phyloP scores from a whole-genome alignment of 2,888 invertebrate species.

The Caenorhabditis imperialis region DNA sequence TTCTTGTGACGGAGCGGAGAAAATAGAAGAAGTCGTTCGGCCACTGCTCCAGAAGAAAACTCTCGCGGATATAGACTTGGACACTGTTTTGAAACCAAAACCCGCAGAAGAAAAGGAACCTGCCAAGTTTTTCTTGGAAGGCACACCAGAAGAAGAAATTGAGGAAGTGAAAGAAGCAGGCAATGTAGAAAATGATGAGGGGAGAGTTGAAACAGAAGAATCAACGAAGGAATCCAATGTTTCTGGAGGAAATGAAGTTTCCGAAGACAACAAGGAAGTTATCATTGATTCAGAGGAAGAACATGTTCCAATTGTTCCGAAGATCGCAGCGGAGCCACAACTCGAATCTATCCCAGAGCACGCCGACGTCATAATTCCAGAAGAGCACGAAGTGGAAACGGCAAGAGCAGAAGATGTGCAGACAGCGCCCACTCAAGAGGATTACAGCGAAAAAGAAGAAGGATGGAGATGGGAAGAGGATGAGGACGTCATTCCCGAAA shows the following conservation, averaged over 20 bases:
- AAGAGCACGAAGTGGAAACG: not conserved
- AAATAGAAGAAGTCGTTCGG: slow-evolving; percentile 58
- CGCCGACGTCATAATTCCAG: slow-evolving; percentile 4
- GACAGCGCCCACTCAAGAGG: slow-evolving; percentile 12
- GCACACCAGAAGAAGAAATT: slow-evolving; percentile 6
- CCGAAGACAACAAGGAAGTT: not conserved
- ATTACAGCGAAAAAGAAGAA: slow-evolving; percentile 21
- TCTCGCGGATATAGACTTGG: slow-evolving; percentile 59
- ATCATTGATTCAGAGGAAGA: slow-evolving; percentile 2
- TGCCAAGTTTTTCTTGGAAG: slow-evolving; percentile 34
- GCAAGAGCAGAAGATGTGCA: slow-evolving; percentile 7
- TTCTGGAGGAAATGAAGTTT: not conserved
- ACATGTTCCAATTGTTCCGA: not conserved
- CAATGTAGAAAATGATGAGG: not conserved
- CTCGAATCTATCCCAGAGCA: slow-evolving; percentile 15
- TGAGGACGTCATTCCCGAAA: not conserved
- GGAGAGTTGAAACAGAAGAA: too few species aligned
- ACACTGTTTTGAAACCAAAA: slow-evolving; percentile 40
- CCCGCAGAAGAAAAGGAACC: slow-evolving; percentile 2
- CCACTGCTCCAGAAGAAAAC: slow-evolving; percentile 57
- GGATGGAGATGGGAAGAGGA: slow-evolving; percentile 37
- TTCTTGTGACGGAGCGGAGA: slow-evolving; percentile 59
- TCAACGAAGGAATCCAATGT: not conserved
- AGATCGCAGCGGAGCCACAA: slow-evolving; percentile 7
- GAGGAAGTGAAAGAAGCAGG: not conserved